Evolutionary conservation across 2,113 vertebrate genomes (phyloP), one percentile per base, ranked within the genome.

Genomic region (Cyphomyrus plagiostoma): DNA sequence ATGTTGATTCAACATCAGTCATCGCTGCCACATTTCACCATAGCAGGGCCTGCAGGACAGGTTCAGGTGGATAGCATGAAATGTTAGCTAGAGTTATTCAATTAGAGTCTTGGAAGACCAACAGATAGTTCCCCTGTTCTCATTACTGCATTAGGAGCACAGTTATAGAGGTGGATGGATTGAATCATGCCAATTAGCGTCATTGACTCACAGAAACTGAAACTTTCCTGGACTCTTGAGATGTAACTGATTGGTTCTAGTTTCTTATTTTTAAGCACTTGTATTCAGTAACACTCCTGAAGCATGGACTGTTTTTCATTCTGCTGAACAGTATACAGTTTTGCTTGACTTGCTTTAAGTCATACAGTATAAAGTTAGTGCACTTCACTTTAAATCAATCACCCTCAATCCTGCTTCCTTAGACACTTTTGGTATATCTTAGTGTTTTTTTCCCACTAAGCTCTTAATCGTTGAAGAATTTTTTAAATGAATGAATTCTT

Each of bases 1-100:
- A 99, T 91, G 97, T 98, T 94, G 97, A 97, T 97, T 99, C 98
- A 94, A 98, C 97, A 97, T 99, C 98, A 97, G 98, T 98, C 98
- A 99, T 99, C 95, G 96, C 97, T 98, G 94, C 95, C 93, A 94
- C 96, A 96, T 98, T 95, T 97, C 96, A 96, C 96, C 97, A 97
- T 97, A 97, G 96, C 97, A 96, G 94, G 95, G 94, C 93, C 97
- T 98, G 90, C 4, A 92, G 50, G 52, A 66, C 70, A 89, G 88
- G 17, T 74, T 62, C 89, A 91, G 21, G 10, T 35, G 1, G 23
- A 26, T 39, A 26, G 45, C 45, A 50, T 88, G 50, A 56, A 42
- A 17, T 86, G 85, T 30, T 26, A 3, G 48, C 11, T 86, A 77
- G 70, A 30, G 35, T 35, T 77, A 35, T 39, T 77, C 30, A 77